A percentile compares a stretch with the other conserved stretches of the same genome.
These are phyloP conservation scores for Astropecten irregularis DNA, from an alignment of 53 echinoderm and acorn worm genomes.

Conservation along the genomic window DNA sequence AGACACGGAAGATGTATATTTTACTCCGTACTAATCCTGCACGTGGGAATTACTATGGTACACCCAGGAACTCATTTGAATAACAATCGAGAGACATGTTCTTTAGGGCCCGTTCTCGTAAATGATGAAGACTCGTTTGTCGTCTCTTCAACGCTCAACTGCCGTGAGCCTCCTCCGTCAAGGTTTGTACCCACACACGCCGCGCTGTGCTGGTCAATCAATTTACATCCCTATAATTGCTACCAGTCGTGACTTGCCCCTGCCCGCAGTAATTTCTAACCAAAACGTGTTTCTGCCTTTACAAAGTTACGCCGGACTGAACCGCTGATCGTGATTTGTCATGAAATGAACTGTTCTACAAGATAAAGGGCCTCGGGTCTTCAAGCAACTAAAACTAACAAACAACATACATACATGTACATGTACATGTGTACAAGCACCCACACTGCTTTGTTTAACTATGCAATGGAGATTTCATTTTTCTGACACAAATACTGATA, in stretches of 20 bases:
- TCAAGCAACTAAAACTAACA: neutral
- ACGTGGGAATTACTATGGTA: no score
- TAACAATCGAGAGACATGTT: no score
- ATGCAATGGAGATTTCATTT: no score
- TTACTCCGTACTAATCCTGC: no score
- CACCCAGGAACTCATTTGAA: no score
- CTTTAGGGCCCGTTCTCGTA: no score
- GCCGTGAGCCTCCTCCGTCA: neutral
- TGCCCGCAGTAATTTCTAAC: conserved; percentile 6
- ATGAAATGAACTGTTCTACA: conserved; percentile 2
- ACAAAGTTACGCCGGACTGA: neutral
- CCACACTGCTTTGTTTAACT: no score
- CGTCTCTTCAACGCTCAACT: neutral
- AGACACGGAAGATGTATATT: no score
- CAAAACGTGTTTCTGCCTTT: neutral
- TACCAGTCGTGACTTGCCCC: conserved; percentile 38
- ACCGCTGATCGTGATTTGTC: conserved; percentile 1
- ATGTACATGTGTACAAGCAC: conserved; percentile 18
- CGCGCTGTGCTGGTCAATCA: no score
- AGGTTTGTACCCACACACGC: neutral
- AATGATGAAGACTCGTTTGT: no score
- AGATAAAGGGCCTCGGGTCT: neutral
- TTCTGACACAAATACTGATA: no score
- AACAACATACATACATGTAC: neutral
- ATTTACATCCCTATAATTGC: conserved; percentile 34